phyloP scores from a whole-genome alignment of 2,797 vertebrate genomes.

The Parauchenoglanis punctatus region DNA sequence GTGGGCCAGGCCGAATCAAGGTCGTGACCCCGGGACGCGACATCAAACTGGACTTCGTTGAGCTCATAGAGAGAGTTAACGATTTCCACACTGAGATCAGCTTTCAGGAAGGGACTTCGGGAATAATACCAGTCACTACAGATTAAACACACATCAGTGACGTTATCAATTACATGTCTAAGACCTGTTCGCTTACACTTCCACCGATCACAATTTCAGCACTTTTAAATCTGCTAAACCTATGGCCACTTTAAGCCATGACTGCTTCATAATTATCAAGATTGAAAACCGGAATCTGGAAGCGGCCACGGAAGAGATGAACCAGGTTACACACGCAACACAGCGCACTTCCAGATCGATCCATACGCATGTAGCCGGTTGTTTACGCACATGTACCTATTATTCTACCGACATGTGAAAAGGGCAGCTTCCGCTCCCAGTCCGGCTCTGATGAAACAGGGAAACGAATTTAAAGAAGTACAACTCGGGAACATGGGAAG shows the following conservation, averaged over 20 bases:
- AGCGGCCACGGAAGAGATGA: background rate
- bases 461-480: slow-evolving; percentile 44
- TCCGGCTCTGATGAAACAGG: slow-evolving; percentile 10
- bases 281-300: background rate
- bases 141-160: background rate
- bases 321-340: background rate
- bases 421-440: slow-evolving; percentile 1
- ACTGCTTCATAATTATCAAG: background rate
- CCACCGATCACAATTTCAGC: background rate
- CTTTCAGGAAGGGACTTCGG: slow-evolving; percentile 90
- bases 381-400: background rate
- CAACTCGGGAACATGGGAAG: slow-evolving; percentile 25
- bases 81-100: slow-evolving; percentile 87
- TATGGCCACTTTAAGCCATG: background rate
- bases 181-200: background rate
- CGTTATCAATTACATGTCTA: background rate
- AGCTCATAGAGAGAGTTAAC: slow-evolving; percentile 92
- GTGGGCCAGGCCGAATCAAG: slow-evolving; percentile 93
- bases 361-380: background rate
- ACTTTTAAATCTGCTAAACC: background rate
- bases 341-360: background rate
- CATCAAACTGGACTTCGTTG: slow-evolving; percentile 92
- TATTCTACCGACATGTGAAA: background rate
- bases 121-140: slow-evolving; percentile 93
- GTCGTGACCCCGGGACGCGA: slow-evolving; percentile 91